phyloP scores from a whole-genome alignment of 2,797 vertebrate species.

The Hydrophis major region DNA sequence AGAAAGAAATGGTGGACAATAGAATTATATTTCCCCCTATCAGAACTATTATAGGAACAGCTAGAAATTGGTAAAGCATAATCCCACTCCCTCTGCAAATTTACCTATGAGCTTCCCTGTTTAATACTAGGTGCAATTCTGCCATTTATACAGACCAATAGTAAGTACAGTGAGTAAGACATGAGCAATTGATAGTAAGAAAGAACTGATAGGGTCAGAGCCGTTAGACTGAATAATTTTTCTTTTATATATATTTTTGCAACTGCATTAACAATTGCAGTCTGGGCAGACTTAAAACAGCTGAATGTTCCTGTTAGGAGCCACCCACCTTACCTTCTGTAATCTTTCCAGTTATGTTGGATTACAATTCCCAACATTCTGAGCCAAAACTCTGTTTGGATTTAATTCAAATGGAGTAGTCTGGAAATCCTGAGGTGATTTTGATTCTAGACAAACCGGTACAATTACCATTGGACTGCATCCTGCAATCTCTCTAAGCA shows the following conservation, averaged over 20 bases:
- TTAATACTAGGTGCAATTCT: neutral
- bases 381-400: neutral
- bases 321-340: neutral
- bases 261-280: neutral
- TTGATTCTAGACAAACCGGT: neutral
- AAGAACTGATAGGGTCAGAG: neutral
- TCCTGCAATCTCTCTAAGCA: neutral
- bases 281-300: neutral
- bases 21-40: neutral
- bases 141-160: neutral
- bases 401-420: neutral
- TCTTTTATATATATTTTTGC: neutral
- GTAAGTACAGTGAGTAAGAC: neutral
- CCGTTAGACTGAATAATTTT: neutral
- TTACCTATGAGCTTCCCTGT: neutral
- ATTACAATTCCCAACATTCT: neutral
- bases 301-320: neutral
- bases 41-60: neutral
- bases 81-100: neutral
- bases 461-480: neutral
- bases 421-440: neutral
- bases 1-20: neutral
- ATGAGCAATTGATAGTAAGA: neutral
- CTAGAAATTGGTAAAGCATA: neutral
- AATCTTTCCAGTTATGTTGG: neutral